Percentiles rank a stretch among this genome's conserved stretches.
These are phyloP conservation scores for Drosophila varians DNA, from an alignment of 1,140 invertebrate species.

Conservation along the genomic window DNA sequence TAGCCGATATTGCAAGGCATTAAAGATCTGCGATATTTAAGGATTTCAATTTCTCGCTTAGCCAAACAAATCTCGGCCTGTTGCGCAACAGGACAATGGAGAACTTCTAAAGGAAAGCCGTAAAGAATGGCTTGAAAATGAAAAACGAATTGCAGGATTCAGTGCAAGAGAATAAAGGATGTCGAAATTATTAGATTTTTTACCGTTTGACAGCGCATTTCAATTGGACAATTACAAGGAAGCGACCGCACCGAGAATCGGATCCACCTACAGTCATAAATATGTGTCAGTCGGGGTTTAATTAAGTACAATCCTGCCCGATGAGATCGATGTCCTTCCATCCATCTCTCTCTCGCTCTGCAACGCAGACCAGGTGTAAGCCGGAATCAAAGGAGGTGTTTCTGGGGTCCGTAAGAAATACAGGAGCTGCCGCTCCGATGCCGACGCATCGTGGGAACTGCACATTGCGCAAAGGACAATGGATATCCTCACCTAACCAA, in stretches of 20 bases:
- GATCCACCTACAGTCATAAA: conserved; percentile 53
- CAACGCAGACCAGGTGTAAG: conserved; percentile 51
- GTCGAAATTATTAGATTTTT: conserved; percentile 69
- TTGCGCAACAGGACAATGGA: conserved; percentile 43
- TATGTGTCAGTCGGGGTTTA: conserved; percentile 69
- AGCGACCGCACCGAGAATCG: conserved; percentile 49
- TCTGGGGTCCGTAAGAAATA: conserved; percentile 20
- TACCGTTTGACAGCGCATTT: conserved; percentile 61
- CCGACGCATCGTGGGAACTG: conserved; percentile 62
- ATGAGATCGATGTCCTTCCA: conserved; percentile 28
- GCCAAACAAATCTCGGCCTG: conserved; percentile 43
- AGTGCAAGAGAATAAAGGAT: conserved; percentile 25
- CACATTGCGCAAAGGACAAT: conserved; percentile 77
- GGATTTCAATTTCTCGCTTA: conserved; percentile 54
- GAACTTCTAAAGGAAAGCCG: conserved; percentile 54
- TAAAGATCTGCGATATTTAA: conserved; percentile 30
- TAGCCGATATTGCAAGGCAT: conserved; percentile 19
- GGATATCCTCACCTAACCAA: conserved; percentile 44
- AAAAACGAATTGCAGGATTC: conserved; percentile 51
- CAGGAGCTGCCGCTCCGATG: conserved; percentile 28
- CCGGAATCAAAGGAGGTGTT: conserved; percentile 63
- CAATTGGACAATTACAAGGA: conserved; percentile 71
- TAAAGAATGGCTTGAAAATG: conserved; percentile 19
- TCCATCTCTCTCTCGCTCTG: conserved; percentile 16
- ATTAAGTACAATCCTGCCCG: conserved; percentile 68